Evolutionary conservation across 2,888 invertebrate genomes (phyloP).

Genomic region (Amphipoea oculea): DNA sequence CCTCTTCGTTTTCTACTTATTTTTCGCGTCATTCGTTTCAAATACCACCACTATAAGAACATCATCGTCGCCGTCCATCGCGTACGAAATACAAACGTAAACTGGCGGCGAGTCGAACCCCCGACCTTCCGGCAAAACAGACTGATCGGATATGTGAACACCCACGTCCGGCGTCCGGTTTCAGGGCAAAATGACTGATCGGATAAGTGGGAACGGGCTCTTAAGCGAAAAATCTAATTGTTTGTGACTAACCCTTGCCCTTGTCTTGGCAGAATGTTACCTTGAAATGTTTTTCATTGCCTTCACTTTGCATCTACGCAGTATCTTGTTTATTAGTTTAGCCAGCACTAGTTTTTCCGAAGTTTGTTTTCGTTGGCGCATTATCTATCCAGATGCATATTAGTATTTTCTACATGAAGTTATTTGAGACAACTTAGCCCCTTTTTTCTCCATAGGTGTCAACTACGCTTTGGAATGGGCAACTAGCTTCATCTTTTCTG

Average conservation of each 20-base stretch:
- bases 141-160: no score
- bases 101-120: no score
- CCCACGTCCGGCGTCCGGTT: no score
- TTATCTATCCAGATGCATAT: not conserved
- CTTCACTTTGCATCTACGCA: constrained; percentile 14
- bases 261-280: not conserved
- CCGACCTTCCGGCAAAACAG: no score
- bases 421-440: not conserved
- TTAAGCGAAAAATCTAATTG: not conserved
- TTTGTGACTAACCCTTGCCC: not conserved
- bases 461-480: not conserved
- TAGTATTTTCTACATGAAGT: not conserved
- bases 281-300: constrained; percentile 11
- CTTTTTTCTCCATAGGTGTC: not conserved
- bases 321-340: constrained; percentile 15
- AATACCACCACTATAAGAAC: no score
- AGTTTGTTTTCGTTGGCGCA: constrained; percentile 16
- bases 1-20: no score
- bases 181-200: no score
- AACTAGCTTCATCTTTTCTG: not conserved
- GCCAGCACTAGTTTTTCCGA: not conserved
- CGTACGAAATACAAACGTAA: no score
- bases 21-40: no score
- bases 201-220: no score
- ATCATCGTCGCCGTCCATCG: no score